Conservation (phyloP, 2,888 invertebrate species). For the Dicyrtoma fusca region DNA sequence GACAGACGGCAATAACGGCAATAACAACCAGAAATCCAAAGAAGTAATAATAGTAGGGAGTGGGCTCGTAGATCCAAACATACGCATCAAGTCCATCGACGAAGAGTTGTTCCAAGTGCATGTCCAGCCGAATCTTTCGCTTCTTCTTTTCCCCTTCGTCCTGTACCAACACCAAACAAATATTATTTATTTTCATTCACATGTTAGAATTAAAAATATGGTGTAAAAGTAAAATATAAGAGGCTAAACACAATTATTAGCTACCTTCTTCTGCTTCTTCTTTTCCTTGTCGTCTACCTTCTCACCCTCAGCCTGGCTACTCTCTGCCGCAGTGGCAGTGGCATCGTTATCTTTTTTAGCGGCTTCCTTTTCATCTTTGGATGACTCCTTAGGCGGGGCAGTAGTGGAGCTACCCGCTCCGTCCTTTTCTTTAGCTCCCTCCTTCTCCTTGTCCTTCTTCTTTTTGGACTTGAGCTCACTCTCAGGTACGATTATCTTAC, state of each 20-base stretch:
- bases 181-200: not conserved
- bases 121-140: conserved; percentile 91
- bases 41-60: conserved; percentile 91
- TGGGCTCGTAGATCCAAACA: conserved; percentile 98
- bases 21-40: conserved; percentile 87
- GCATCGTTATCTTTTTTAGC: conserved; percentile 60
- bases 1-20: conserved; percentile 91
- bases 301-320: conserved; percentile 55
- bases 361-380: conserved; percentile 54
- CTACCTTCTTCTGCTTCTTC: conserved; percentile 54
- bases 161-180: conserved; percentile 44
- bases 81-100: conserved; percentile 93
- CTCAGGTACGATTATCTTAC: conserved; percentile 78
- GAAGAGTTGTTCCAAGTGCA: conserved; percentile 94
- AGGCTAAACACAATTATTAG: not conserved
- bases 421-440: conserved; percentile 63
- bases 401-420: conserved; percentile 60
- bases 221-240: not conserved
- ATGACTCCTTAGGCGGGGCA: conserved; percentile 56
- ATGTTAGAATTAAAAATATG: not conserved
- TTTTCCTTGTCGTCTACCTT: conserved; percentile 51
- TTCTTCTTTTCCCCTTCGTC: conserved; percentile 71
- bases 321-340: conserved; percentile 52
- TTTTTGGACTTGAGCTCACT: conserved; percentile 64
- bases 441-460: conserved; percentile 61